phyloP scores from a whole-genome alignment of 2,113 vertebrate genomes.

The Chaenocephalus aceratus region DNA sequence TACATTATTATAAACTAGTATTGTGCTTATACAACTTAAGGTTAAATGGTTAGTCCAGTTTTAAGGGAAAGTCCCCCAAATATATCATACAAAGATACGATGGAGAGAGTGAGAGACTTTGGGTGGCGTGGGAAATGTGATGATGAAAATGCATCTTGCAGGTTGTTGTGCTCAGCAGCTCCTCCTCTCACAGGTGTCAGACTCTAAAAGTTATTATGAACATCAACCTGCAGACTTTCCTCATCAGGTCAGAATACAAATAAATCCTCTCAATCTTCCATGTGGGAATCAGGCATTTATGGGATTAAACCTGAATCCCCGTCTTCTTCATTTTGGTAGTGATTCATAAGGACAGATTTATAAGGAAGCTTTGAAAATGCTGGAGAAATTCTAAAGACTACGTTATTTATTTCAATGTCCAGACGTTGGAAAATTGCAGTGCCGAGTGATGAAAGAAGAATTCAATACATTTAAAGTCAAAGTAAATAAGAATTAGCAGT shows the following conservation, averaged over 20 bases:
- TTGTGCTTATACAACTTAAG: not conserved
- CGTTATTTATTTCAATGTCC: not conserved
- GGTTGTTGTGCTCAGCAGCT: not conserved
- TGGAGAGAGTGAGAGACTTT: constrained; percentile 7
- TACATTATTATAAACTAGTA: not conserved
- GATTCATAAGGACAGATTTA: not conserved
- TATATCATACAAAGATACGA: constrained; percentile 19
- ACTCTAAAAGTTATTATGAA: not conserved
- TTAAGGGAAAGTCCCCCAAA: constrained; percentile 36
- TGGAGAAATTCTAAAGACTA: not conserved
- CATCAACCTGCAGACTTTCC: not conserved
- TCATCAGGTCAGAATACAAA: not conserved
- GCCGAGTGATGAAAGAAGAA: not conserved
- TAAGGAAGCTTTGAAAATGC: not conserved
- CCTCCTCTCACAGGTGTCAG: not conserved
- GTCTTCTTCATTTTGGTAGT: not conserved
- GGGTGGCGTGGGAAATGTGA: constrained; percentile 44
- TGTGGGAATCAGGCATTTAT: not conserved
- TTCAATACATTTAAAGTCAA: not conserved
- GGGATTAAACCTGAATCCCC: not conserved
- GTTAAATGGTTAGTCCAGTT: constrained; percentile 1
- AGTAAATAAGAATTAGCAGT: too few species aligned
- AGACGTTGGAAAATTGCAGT: not conserved
- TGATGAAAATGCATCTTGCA: not conserved
- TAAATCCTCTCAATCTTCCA: not conserved